A percentile compares a stretch with the other conserved stretches of the same genome.
phyloP scores from a whole-genome alignment of 2,888 invertebrate species.

The Uloborus plumipes region DNA sequence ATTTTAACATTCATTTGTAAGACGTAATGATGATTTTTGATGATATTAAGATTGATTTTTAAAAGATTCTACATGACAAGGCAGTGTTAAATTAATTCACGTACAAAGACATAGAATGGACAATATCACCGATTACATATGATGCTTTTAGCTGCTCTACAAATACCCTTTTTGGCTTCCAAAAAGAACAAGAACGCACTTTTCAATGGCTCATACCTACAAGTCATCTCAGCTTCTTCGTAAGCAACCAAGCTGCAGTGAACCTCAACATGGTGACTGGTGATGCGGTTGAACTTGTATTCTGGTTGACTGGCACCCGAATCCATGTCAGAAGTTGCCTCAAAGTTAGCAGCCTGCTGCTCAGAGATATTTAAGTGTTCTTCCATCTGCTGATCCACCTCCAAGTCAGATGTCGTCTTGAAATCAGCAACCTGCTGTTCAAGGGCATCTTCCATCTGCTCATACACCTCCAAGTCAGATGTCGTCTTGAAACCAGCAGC shows the following conservation, averaged over 20 bases:
- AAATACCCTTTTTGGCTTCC: constrained; percentile 14
- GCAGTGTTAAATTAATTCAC: too few species aligned
- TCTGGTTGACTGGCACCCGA: not conserved
- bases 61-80: too few species aligned
- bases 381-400: too few species aligned
- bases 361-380: not conserved
- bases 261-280: constrained; percentile 53
- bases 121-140: constrained; percentile 12
- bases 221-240: constrained; percentile 8
- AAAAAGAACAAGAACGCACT: constrained; percentile 16
- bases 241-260: constrained; percentile 30
- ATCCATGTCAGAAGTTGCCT: not conserved
- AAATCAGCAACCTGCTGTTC: not conserved
- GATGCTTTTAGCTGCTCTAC: constrained; percentile 19
- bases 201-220: not conserved
- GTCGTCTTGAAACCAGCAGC: not conserved
- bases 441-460: not conserved
- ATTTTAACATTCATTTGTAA: too few species aligned
- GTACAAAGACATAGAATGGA: too few species aligned
- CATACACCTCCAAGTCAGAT: not conserved
- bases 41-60: too few species aligned
- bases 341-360: not conserved
- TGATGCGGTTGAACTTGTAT: constrained; percentile 37
- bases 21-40: too few species aligned
- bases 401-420: not conserved